A percentile compares a stretch with the other conserved stretches of the same genome.
Evolutionary conservation across 2,797 vertebrate genomes (phyloP).

Genomic region (Erpetoichthys calabaricus): DNA sequence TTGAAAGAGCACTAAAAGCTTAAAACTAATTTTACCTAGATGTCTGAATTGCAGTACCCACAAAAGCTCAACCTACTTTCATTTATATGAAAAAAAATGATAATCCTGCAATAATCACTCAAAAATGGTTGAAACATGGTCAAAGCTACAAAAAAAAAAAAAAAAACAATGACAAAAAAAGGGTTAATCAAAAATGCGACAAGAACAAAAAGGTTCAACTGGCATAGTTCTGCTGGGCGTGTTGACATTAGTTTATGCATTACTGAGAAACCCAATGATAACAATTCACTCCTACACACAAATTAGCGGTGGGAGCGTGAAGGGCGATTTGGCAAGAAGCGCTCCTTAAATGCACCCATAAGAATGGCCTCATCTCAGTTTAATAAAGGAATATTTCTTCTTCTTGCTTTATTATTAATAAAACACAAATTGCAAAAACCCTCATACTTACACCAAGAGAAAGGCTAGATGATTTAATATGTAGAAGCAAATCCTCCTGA

Average conservation of each 20-base stretch:
- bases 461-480: neutral
- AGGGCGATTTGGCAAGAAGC: slow-evolving; percentile 44
- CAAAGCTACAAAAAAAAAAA: too few species aligned
- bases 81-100: too few species aligned
- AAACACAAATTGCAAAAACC: slow-evolving; percentile 17
- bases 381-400: slow-evolving; percentile 50
- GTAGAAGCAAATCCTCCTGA: neutral
- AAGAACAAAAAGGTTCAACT: slow-evolving; percentile 2
- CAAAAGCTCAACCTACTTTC: too few species aligned
- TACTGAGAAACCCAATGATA: slow-evolving; percentile 34
- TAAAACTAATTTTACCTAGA: too few species aligned
- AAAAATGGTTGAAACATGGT: neutral
- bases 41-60: too few species aligned
- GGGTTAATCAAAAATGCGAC: neutral
- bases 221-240: slow-evolving; percentile 24
- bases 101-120: neutral
- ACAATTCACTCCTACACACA: slow-evolving; percentile 30
- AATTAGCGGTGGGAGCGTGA: slow-evolving; percentile 36
- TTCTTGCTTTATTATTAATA: neutral
- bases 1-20: too few species aligned
- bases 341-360: slow-evolving; percentile 38
- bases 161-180: too few species aligned
- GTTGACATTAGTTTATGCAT: slow-evolving; percentile 27
- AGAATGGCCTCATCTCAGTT: slow-evolving; percentile 53
- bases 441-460: neutral